Evolutionary conservation across 2,113 vertebrate genomes (phyloP).

Genomic region (Coptodon rendalli): DNA sequence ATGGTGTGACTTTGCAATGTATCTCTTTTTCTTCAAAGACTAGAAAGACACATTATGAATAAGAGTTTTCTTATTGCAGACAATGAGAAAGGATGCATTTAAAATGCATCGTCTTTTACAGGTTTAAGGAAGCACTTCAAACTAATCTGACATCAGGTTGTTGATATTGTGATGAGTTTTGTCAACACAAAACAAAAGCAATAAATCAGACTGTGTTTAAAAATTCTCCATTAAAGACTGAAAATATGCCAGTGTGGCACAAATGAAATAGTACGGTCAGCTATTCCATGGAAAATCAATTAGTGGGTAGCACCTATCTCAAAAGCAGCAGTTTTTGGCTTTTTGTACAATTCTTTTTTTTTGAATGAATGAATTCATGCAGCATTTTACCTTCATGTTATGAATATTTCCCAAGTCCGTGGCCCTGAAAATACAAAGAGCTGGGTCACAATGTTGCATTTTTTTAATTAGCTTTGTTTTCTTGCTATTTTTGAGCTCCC

Average conservation of each 20-base stretch:
- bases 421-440: background rate
- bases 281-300: background rate
- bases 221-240: background rate
- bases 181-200: background rate
- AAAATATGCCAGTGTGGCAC: background rate
- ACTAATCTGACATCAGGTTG: background rate
- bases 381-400: background rate
- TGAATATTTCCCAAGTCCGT: background rate
- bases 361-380: background rate
- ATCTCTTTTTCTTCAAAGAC: background rate
- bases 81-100: background rate
- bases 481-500: background rate
- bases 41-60: background rate
- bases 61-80: background rate
- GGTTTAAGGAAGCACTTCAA: background rate
- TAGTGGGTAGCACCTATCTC: background rate
- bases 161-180: background rate
- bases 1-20: background rate
- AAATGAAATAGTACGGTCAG: background rate
- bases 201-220: background rate
- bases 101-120: background rate
- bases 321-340: background rate
- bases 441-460: background rate
- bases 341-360: background rate
- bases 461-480: background rate